A percentile compares a stretch with the other conserved stretches of the same genome.
phyloP scores from a whole-genome alignment of 2,888 invertebrate species.

The Mycogona germanica region DNA sequence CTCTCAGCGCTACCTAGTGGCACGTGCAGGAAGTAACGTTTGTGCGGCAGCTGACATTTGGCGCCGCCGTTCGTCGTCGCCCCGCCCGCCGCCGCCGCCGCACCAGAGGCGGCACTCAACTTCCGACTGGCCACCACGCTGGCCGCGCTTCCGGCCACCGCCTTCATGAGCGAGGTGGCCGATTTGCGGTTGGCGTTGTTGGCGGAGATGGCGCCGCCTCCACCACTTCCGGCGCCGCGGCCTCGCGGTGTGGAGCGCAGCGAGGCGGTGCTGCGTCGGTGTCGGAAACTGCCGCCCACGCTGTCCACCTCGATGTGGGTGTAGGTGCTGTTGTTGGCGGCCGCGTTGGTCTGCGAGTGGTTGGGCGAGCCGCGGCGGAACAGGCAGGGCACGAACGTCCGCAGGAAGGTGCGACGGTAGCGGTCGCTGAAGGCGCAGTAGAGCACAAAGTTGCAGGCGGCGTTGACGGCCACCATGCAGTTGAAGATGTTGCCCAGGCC shows the following conservation, averaged over 20 bases:
- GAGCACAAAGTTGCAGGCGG: slow-evolving; percentile 61
- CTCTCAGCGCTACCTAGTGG: too few species aligned
- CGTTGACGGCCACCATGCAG: slow-evolving; percentile 54
- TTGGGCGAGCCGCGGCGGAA: slow-evolving; percentile 18
- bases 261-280: neutral
- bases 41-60: too few species aligned
- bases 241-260: neutral
- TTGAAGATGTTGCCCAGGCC: slow-evolving; percentile 60
- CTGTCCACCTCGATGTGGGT: slow-evolving; percentile 10
- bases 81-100: too few species aligned
- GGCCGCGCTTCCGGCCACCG: too few species aligned
- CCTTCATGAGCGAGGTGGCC: too few species aligned
- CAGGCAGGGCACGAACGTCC: slow-evolving; percentile 29
- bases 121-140: too few species aligned
- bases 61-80: slow-evolving; percentile 3
- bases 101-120: too few species aligned
- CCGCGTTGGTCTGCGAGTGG: slow-evolving; percentile 19
- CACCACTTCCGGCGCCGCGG: neutral
- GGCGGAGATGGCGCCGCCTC: neutral
- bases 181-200: slow-evolving; percentile 3
- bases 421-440: slow-evolving; percentile 64
- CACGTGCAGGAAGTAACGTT: slow-evolving; percentile 2
- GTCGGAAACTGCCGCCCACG: slow-evolving; percentile 2
- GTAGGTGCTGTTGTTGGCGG: slow-evolving; percentile 5
- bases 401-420: slow-evolving; percentile 47